Evolutionary conservation across 2,797 vertebrate genomes (phyloP).

Genomic region (Falco biarmicus): DNA sequence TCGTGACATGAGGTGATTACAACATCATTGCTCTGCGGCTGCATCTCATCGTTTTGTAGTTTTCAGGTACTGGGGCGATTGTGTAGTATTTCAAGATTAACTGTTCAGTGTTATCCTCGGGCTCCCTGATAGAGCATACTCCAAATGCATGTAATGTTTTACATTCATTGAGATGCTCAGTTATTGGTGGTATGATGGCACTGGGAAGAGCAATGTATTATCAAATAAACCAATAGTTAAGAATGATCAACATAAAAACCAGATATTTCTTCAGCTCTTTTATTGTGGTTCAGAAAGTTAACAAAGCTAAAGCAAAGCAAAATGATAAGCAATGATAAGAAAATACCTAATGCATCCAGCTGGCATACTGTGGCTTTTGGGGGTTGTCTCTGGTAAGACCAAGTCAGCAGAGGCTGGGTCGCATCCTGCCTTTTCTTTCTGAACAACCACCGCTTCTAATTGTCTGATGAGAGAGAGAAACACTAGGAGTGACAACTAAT

Average conservation of each 20-base stretch:
- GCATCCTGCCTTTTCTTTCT: not conserved
- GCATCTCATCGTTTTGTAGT: not conserved
- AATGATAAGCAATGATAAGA: not conserved
- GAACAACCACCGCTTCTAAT: not conserved
- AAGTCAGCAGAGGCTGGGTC: not conserved
- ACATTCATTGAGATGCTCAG: not conserved
- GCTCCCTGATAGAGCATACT: not conserved
- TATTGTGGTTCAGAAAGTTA: not conserved
- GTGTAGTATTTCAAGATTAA: not conserved
- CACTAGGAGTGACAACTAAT: not conserved
- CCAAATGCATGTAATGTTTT: accelerated
- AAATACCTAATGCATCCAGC: not conserved
- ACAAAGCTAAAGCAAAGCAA: not conserved
- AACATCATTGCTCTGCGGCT: not conserved
- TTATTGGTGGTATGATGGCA: not conserved
- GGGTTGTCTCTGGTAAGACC: not conserved
- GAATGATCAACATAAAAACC: not conserved
- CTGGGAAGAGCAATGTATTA: not conserved
- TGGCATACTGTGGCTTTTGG: not conserved
- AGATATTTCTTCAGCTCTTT: not conserved
- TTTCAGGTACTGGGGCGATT: not conserved
- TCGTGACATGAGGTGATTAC: accelerated
- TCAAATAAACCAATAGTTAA: not conserved
- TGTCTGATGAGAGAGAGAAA: not conserved
- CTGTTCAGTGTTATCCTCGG: not conserved